Base-by-base conservation (phyloP, 92 coral and sea anemone genomes). In the Desmophyllum pertusum region DNA sequence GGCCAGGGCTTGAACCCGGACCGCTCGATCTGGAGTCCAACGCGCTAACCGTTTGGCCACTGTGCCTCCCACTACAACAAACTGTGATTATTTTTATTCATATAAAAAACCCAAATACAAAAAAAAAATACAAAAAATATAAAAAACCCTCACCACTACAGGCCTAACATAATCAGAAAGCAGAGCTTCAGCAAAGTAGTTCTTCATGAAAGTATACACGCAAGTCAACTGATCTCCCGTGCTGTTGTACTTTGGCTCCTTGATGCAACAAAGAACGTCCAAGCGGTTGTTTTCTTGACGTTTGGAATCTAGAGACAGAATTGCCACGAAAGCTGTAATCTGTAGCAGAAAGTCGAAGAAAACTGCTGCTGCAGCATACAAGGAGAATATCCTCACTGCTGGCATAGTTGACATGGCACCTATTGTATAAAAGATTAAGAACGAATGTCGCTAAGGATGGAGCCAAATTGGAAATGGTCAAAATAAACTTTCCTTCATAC, bases 331-430 rank as follows among this genome's bases (percentile, higher is more conserved):
- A 66, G 96, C 95, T 23, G 98, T 92, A 78, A 96, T 67, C 77
- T 96, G 99, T 48, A 96, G 88, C 27, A 96, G 77, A 87, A 96
- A 96, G 70, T 96, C 98, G n/a, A 92, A 59, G 83, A 94, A 83
- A 66, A 96, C 99, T 27, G 99, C 99, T 21, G 88, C 93, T 5
- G 97, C 93, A 0, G 99, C 99, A 70, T 96, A 96, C 55, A 94
- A 86, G 9, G 99, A 96, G 80, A 96, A 96, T 36, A 93, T 92
- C 70, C 95, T 87, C 19, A 96, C 99, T 13, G 99, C 99, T 42
- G 99, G 99, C 99, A 96, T 96, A 36, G 84, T 80, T 23, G 99
- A 96, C 91, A 96, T 80, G 2, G 99, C 99, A 87, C 99, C 99
- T 96, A 79, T 41, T 79, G 33, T 35, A 67, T 9, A 25, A 59